phyloP scores from a whole-genome alignment of 2,113 vertebrate species.

The Axis porcinus region DNA sequence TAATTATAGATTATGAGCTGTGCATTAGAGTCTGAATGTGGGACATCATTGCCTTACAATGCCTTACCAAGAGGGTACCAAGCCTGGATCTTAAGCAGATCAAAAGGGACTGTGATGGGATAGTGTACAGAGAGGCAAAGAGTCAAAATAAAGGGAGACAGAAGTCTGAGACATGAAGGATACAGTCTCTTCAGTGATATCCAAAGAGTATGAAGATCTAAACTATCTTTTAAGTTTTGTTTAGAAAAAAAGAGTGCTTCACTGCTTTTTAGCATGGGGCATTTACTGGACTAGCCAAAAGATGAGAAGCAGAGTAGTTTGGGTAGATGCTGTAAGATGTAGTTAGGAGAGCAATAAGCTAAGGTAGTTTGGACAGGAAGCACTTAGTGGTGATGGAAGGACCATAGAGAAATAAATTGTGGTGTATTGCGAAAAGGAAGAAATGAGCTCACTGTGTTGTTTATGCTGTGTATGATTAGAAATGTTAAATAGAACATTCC shows the following conservation, averaged over 20 bases:
- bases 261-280: background rate
- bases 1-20: background rate
- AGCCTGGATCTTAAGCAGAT: background rate
- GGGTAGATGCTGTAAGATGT: background rate
- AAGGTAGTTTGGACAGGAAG: background rate
- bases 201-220: background rate
- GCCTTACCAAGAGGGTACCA: background rate
- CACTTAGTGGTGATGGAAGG: background rate
- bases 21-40: background rate
- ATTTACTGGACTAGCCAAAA: background rate
- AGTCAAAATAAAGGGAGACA: background rate
- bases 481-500: conserved; percentile 13
- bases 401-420: background rate
- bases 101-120: background rate
- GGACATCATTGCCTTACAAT: background rate
- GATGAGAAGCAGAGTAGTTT: background rate
- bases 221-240: background rate
- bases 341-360: background rate
- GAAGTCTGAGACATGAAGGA: background rate
- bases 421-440: background rate
- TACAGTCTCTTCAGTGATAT: background rate
- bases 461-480: background rate
- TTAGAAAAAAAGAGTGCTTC: background rate
- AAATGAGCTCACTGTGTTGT: background rate
- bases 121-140: background rate